These are phyloP conservation scores for Drosophila prosaltans DNA, from an alignment of 1,140 invertebrate species.

Conservation along the genomic window DNA sequence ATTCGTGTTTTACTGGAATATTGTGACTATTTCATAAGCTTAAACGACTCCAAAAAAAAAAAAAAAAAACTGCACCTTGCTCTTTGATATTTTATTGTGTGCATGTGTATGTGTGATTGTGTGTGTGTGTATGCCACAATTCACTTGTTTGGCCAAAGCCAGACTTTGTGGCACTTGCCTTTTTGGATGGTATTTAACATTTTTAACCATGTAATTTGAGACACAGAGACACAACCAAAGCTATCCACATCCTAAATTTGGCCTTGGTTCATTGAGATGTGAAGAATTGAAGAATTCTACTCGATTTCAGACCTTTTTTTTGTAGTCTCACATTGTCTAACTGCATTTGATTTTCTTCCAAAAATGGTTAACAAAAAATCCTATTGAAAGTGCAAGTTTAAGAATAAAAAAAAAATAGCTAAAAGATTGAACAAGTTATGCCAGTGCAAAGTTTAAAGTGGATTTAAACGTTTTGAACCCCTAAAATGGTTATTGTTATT, in stretches of 20 bases:
- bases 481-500: too few relatives aligned
- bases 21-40: constrained; percentile 1
- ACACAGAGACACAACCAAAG: neutral
- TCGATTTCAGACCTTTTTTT: constrained; percentile 5
- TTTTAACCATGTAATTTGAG: constrained; percentile 15
- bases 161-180: constrained; percentile 21
- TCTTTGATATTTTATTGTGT: constrained; percentile 17
- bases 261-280: constrained; percentile 10
- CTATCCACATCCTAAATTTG: neutral
- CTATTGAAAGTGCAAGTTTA: neutral
- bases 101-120: neutral
- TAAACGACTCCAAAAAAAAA: neutral
- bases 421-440: too few relatives aligned
- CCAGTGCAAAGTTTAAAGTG: too few relatives aligned
- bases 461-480: too few relatives aligned
- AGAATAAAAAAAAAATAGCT: neutral
- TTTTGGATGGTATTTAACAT: constrained; percentile 4
- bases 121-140: constrained; percentile 1
- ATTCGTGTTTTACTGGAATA: neutral
- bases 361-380: neutral
- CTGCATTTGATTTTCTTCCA: neutral
- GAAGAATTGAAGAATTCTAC: constrained; percentile 1
- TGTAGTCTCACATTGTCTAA: neutral
- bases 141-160: constrained; percentile 20
- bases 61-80: constrained; percentile 1